Evolutionary conservation across 1,140 invertebrate genomes (phyloP), one percentile per base, ranked within the genome.

Genomic region (Hylaeus anthracinus): DNA sequence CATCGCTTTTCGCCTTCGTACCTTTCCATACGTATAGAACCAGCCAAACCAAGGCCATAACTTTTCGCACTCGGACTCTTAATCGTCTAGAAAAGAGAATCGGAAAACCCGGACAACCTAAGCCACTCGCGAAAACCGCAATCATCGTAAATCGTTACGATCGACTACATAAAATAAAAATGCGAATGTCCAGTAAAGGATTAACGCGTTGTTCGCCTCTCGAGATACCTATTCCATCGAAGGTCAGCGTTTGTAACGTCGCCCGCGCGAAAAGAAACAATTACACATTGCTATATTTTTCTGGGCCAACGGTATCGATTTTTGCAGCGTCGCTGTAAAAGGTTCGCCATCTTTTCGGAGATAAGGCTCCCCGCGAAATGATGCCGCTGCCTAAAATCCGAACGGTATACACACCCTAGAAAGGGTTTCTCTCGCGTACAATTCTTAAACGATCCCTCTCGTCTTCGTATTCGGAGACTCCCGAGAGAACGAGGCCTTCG

Each of bases 271-370:
- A 53, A n/a, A 5, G 9, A 63, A 9, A 65, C 37, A 26, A 65
- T 51, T 43, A 55, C 15, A 4, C 48, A 26, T 15, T 15, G 39
- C 48, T 2, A 53, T 48, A 65, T 43, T 51, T 55, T 74, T 65
- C 72, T 65, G 61, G 60, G 15, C 48, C 61, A 43, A 65, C 37
- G 10, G 12, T n/a, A 74, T 65, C 72, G 72, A 73, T 73, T 51
- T 51, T 73, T 51, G n/a, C 39, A 43, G 39, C 39, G 15, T 9
- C 9, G 41, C 9, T 43, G 37, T 64, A n/a, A 64, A 73, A n/a
- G 58, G 37, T 1, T 51, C 37, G 4, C 5, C 48, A n/a, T 53
- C 58, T 73, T 73, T 73, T 12, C 14, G 65, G 3, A 26, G n/a
- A n/a, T 37, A 51, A 67, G 45, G n/a, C 9, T 9, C 5, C 10